phyloP scores from a whole-genome alignment of 2,113 vertebrate species.

The Daubentonia madagascariensis region DNA sequence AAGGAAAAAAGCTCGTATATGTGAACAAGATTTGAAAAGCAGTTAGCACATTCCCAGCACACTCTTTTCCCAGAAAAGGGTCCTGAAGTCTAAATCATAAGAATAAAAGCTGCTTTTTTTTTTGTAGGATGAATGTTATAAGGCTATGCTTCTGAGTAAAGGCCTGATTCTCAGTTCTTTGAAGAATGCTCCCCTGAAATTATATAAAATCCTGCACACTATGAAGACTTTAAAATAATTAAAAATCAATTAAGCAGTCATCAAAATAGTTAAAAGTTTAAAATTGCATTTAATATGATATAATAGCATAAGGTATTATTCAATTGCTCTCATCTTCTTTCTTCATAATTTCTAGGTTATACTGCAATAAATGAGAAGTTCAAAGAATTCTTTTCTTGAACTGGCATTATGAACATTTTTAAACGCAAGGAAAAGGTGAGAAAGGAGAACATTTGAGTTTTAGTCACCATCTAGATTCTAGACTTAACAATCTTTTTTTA shows the following conservation, averaged over 20 bases:
- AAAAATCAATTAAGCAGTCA: background rate
- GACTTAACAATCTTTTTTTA: background rate
- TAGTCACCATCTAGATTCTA: background rate
- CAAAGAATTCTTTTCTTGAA: background rate
- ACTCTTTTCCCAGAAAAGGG: background rate
- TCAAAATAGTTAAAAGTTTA: background rate
- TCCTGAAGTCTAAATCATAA: background rate
- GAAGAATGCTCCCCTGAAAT: background rate
- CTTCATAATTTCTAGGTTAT: slow-evolving; percentile 22
- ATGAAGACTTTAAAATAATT: slow-evolving; percentile 6
- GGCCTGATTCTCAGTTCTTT: background rate
- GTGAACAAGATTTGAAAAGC: background rate
- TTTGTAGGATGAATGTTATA: background rate
- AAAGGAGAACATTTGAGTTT: background rate
- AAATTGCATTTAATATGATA: background rate
- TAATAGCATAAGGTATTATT: background rate
- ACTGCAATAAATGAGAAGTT: background rate
- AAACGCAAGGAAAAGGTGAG: background rate
- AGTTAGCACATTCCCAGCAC: background rate
- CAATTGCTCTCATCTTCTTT: background rate
- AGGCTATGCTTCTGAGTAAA: background rate
- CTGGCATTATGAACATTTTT: slow-evolving; percentile 5
- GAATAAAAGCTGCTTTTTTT: background rate
- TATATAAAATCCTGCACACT: background rate
- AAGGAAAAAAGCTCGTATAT: background rate